Percentiles rank a stretch among this genome's conserved stretches.
Evolutionary conservation across 2,113 vertebrate species (phyloP).

Genomic region (Anguilla japonica): DNA sequence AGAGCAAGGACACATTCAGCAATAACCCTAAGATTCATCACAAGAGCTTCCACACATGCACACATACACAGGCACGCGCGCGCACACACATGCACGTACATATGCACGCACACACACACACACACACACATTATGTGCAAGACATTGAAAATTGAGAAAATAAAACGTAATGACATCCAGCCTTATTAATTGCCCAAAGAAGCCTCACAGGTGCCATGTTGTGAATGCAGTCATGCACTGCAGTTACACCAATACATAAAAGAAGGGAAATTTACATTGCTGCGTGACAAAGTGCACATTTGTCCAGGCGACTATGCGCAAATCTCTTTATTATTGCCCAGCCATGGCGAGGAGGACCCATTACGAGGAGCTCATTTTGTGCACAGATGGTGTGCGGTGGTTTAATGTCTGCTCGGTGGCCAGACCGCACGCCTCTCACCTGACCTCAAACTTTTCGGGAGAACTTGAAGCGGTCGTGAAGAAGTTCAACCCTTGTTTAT

Average conservation of each 20-base stretch:
- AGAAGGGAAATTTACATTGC: constrained; percentile 39
- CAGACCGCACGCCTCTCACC: constrained; percentile 68
- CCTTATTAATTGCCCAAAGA: not conserved
- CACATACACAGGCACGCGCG: constrained; percentile 6
- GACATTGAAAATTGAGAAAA: not conserved
- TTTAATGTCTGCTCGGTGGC: constrained; percentile 72
- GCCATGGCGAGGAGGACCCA: constrained; percentile 56
- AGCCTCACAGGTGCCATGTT: not conserved
- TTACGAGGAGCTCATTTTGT: constrained; percentile 68
- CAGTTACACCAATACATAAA: not conserved
- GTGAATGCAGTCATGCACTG: not conserved
- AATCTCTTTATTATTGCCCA: constrained; percentile 50
- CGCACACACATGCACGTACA: no score
- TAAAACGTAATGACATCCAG: not conserved
- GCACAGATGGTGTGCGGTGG: constrained; percentile 71
- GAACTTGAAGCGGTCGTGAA: constrained; percentile 63
- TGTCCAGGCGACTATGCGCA: constrained; percentile 52
- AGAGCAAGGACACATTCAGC: not conserved
- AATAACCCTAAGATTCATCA: no score
- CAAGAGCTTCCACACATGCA: constrained; percentile 10
- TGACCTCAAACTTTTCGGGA: constrained; percentile 67
- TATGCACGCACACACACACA: not conserved
- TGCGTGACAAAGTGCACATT: constrained; percentile 53
- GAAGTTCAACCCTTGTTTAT: constrained; percentile 73
- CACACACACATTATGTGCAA: constrained; percentile 23